Percentiles rank a stretch among this genome's conserved stretches.
phyloP scores from a whole-genome alignment of 1,140 invertebrate species.

The Ceratina australensis region DNA sequence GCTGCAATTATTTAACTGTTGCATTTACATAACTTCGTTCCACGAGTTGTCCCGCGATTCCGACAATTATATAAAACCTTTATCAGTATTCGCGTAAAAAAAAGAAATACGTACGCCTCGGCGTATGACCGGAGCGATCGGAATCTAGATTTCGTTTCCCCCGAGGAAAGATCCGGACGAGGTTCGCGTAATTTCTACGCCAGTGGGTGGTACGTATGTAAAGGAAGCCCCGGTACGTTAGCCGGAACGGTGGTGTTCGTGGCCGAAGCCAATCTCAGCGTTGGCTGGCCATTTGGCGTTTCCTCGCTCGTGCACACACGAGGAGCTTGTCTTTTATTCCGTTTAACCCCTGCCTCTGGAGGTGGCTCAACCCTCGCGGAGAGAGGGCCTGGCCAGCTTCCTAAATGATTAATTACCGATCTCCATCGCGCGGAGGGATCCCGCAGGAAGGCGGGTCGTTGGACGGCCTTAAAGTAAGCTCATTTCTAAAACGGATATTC shows the following conservation, averaged over 20 bases:
- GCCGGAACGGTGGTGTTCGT: slow-evolving; percentile 56
- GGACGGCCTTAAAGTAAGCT: slow-evolving; percentile 68
- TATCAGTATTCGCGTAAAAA: no score
- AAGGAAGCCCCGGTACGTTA: slow-evolving; percentile 57
- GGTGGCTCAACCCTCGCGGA: slow-evolving; percentile 38
- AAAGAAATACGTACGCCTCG: no score
- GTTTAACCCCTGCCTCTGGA: slow-evolving; percentile 57
- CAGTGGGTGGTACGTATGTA: slow-evolving; percentile 56
- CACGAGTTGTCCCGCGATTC: background rate
- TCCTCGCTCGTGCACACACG: slow-evolving; percentile 66
- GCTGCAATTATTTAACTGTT: background rate
- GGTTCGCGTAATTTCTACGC: slow-evolving; percentile 25
- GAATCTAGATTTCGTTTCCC: no score
- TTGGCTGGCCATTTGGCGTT: slow-evolving; percentile 74
- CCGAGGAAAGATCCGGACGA: no score
- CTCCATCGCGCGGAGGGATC: slow-evolving; percentile 68
- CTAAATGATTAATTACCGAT: slow-evolving; percentile 79
- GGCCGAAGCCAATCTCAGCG: slow-evolving; percentile 62
- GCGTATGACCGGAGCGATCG: no score
- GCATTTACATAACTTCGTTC: slow-evolving; percentile 2
- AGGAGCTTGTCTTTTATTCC: slow-evolving; percentile 74
- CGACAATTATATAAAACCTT: no score
- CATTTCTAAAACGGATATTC: slow-evolving; percentile 77
- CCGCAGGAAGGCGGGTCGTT: slow-evolving; percentile 49
- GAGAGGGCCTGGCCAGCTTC: slow-evolving; percentile 48